Evolutionary conservation across 2,113 vertebrate species (phyloP).

Genomic region (Aviceda subcristata): DNA sequence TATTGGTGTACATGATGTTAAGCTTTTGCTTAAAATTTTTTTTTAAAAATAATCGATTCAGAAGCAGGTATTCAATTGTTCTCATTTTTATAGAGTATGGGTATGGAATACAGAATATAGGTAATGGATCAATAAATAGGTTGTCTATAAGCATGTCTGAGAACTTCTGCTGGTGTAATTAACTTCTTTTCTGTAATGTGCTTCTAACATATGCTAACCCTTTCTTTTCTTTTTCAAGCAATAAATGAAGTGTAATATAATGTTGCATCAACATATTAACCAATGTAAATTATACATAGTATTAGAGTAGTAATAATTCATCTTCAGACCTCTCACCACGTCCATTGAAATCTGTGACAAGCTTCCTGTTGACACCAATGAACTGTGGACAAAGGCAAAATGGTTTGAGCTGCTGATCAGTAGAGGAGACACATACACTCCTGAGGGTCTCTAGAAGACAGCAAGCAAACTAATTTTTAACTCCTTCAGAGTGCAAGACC

Average conservation of each 20-base stretch:
- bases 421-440: neutral
- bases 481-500: neutral
- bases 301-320: neutral
- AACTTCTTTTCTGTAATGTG: neutral
- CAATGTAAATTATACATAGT: neutral
- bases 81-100: neutral
- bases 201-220: neutral
- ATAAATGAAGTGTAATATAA: neutral
- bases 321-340: neutral
- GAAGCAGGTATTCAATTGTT: neutral
- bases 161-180: neutral
- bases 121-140: neutral
- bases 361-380: neutral
- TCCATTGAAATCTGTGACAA: neutral
- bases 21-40: neutral
- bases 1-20: neutral
- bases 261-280: neutral
- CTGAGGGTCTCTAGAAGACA: neutral
- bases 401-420: neutral
- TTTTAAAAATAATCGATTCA: neutral
- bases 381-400: neutral
- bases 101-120: neutral
- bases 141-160: neutral
- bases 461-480: neutral
- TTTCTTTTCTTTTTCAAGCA: neutral